These are phyloP conservation scores for Orthonychiurus folsomi DNA, from an alignment of 2,888 invertebrate genomes.

Conservation along the genomic window DNA sequence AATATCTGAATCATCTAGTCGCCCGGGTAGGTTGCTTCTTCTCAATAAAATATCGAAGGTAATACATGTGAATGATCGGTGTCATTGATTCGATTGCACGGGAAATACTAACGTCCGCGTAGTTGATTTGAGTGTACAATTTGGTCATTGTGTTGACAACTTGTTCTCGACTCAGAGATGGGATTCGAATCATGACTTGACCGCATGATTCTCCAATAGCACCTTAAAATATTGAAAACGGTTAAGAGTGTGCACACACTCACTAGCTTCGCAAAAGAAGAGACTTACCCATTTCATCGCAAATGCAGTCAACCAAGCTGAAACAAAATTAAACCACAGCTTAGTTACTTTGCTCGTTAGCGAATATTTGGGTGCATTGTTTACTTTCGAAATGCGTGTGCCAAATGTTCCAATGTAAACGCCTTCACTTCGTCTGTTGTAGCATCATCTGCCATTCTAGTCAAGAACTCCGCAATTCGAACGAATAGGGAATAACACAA, in stretches of 20 bases:
- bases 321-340: not conserved
- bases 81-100: constrained; percentile 27
- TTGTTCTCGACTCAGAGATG: constrained; percentile 9
- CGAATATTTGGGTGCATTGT: not conserved
- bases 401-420: constrained; percentile 14
- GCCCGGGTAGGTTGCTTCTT: not conserved
- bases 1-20: not conserved
- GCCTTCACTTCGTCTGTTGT: constrained; percentile 2
- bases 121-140: constrained; percentile 22
- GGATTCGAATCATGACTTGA: constrained; percentile 22
- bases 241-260: no score
- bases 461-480: constrained; percentile 19
- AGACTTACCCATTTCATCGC: constrained; percentile 18
- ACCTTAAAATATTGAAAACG: not conserved
- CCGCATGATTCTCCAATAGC: constrained; percentile 24
- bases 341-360: not conserved
- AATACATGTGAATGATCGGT: constrained; percentile 21
- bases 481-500: constrained; percentile 24
- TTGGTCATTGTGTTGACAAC: constrained; percentile 18
- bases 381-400: constrained; percentile 20
- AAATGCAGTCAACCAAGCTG: constrained; percentile 23
- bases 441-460: constrained; percentile 12
- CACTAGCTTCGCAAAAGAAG: not conserved
- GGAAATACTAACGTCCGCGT: constrained; percentile 22
- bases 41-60: constrained; percentile 13